phyloP scores from a whole-genome alignment of 2,888 invertebrate genomes.

The Drosophila setosimentum region DNA sequence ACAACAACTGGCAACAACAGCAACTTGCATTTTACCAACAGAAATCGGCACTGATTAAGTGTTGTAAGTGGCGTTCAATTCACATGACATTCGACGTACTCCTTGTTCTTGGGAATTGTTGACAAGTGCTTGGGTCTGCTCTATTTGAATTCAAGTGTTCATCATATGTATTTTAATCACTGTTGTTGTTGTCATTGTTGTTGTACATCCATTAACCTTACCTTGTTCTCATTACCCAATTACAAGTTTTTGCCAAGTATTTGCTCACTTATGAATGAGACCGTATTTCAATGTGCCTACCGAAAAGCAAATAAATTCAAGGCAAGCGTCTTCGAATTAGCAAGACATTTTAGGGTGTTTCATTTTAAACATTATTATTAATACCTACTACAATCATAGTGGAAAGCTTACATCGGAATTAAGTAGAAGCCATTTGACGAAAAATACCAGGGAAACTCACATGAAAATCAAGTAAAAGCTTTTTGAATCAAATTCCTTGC shows the following conservation, averaged over 20 bases:
- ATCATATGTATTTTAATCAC: neutral
- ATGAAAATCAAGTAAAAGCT: neutral
- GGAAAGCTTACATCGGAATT: neutral
- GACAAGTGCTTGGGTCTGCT: conserved; percentile 57
- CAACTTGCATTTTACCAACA: conserved; percentile 41
- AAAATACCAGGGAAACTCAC: neutral
- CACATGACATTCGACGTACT: conserved; percentile 29
- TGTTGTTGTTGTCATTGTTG: conserved; percentile 3
- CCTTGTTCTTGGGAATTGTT: conserved; percentile 45
- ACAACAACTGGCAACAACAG: conserved; percentile 23
- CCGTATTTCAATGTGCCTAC: neutral
- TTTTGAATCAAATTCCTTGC: neutral
- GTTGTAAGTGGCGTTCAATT: conserved; percentile 56
- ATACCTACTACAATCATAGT: neutral
- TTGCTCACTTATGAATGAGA: conserved; percentile 18
- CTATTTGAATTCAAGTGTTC: conserved; percentile 22
- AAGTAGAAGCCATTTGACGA: neutral
- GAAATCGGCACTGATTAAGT: conserved; percentile 57
- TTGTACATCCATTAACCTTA: conserved; percentile 32
- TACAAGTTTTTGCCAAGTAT: conserved; percentile 24
- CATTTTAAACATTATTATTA: neutral
- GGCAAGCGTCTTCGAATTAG: neutral
- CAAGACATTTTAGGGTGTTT: neutral
- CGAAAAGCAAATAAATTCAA: neutral
- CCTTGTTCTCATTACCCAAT: conserved; percentile 69